These are phyloP conservation scores for Dendronephthya gigantea DNA, from an alignment of 64 coral and sea anemone genomes.

Conservation along the genomic window DNA sequence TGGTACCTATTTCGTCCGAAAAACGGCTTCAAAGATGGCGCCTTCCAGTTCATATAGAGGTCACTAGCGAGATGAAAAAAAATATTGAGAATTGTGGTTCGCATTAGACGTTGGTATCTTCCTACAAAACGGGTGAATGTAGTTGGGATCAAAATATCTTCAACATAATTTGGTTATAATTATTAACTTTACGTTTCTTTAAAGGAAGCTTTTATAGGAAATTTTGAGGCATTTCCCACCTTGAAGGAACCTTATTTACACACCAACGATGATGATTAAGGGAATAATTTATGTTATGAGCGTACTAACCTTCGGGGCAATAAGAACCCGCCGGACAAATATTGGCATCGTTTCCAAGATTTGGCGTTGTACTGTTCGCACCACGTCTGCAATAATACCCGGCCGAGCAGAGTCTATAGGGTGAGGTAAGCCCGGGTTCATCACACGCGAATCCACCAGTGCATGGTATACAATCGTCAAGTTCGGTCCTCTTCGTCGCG, in stretches of 20 bases:
- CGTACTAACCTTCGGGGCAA: constrained; percentile 67
- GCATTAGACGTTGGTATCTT: no score
- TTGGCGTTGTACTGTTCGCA: constrained; percentile 76
- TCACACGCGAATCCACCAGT: constrained; percentile 76
- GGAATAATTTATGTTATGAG: background rate
- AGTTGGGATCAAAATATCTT: no score
- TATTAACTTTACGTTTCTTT: background rate
- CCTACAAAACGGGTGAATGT: no score
- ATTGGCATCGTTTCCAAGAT: constrained; percentile 57
- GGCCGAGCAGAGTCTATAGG: constrained; percentile 56
- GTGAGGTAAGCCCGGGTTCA: constrained; percentile 62
- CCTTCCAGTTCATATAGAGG: no score
- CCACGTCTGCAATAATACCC: constrained; percentile 83
- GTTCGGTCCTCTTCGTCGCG: constrained; percentile 42
- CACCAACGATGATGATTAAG: background rate
- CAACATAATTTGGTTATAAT: no score
- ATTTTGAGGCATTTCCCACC: no score
- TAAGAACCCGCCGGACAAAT: constrained; percentile 67
- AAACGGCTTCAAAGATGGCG: no score
- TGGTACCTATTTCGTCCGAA: no score
- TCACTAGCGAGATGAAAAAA: no score
- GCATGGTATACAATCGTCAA: constrained; percentile 54
- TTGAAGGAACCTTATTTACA: no score
- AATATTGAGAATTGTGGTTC: no score
- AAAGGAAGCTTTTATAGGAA: no score